A percentile compares a stretch with the other conserved stretches of the same genome.
phyloP scores from a whole-genome alignment of 2,797 vertebrate species.

The Phyllotis vaccarum region DNA sequence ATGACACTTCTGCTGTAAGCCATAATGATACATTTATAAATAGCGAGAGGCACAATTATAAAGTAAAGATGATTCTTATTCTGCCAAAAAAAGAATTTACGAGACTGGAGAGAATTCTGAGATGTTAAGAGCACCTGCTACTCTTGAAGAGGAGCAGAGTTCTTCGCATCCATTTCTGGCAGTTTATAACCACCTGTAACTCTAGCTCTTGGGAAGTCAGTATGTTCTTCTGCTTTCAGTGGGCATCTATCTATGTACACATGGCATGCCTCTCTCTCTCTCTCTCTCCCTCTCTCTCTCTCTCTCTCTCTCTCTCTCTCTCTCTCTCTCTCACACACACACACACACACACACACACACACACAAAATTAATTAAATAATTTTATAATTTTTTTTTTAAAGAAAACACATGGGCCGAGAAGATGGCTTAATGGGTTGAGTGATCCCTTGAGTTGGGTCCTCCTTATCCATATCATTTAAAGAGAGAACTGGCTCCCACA shows the following conservation, averaged over 20 bases:
- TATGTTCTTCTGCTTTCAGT: neutral
- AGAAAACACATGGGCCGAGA: too few species aligned
- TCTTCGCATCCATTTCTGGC: neutral
- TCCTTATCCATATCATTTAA: neutral
- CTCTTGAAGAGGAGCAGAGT: neutral
- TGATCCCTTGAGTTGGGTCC: neutral
- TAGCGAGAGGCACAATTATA: neutral
- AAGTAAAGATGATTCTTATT: neutral
- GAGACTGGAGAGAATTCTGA: neutral
- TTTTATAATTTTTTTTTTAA: too few species aligned
- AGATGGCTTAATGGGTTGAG: neutral
- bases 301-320: too few species aligned
- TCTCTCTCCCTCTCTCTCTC: too few species aligned
- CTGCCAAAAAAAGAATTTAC: neutral
- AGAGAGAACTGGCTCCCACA: neutral
- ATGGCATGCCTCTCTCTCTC: too few species aligned
- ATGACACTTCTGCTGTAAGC: neutral
- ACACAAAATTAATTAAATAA: neutral
- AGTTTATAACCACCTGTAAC: neutral
- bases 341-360: neutral
- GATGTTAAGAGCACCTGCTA: neutral
- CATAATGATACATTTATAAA: neutral
- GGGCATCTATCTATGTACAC: too few species aligned
- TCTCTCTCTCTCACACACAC: too few species aligned
- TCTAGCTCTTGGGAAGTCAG: neutral